Evolutionary conservation across 2,113 vertebrate species (phyloP).

Genomic region (Tor tambroides): DNA sequence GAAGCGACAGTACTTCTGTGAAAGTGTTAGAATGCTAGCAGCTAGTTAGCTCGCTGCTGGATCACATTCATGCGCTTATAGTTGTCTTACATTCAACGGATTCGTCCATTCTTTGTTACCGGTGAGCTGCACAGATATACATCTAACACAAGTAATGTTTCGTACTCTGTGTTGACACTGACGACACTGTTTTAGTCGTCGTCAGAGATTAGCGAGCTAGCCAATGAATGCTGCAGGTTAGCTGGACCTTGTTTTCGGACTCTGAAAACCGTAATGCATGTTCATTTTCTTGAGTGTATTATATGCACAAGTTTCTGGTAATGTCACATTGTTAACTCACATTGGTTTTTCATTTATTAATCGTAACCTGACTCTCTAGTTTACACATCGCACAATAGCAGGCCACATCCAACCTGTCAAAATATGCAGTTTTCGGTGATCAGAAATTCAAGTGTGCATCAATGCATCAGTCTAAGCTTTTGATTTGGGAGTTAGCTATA

Average conservation of each 20-base stretch:
- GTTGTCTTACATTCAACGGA: conserved; percentile 6
- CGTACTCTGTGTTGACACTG: not conserved
- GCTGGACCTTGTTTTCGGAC: not conserved
- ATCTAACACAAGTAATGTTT: not conserved
- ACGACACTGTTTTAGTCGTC: not conserved
- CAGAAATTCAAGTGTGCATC: not conserved
- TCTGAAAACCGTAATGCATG: not conserved
- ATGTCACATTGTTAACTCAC: not conserved
- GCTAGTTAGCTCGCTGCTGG: conserved; percentile 47
- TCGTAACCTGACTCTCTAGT: not conserved
- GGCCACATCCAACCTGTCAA: conserved; percentile 9
- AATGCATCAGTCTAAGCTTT: not conserved
- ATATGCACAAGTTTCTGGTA: not conserved
- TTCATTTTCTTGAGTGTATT: not conserved
- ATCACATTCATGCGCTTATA: conserved; percentile 47
- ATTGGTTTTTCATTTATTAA: not conserved
- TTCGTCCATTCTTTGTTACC: conserved; percentile 40
- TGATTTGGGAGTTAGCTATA: too few relatives aligned
- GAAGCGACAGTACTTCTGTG: conserved; percentile 47
- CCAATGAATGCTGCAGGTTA: conserved; percentile 31
- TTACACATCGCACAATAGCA: not conserved
- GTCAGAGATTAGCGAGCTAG: conserved; percentile 21
- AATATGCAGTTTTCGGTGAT: not conserved
- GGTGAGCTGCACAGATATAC: conserved; percentile 41
- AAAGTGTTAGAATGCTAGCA: conserved; percentile 48